Percentiles rank a stretch among this genome's conserved stretches.
phyloP scores from a whole-genome alignment of 1,140 invertebrate species.

The Drosophila yakuba region DNA sequence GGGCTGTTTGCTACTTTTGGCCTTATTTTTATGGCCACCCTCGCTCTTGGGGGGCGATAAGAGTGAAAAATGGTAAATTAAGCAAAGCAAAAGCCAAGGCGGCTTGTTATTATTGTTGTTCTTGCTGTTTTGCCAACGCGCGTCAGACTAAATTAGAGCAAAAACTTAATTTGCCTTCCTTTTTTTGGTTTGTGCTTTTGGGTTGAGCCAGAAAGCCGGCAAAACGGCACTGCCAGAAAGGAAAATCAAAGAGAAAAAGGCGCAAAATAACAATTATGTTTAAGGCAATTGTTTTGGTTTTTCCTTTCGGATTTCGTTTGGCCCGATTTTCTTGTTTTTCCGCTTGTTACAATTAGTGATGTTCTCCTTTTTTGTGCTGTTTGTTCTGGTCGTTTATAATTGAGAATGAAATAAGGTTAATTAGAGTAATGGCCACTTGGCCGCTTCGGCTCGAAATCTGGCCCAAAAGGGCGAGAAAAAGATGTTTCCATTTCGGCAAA shows the following conservation, averaged over 20 bases:
- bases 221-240: slow-evolving; percentile 38
- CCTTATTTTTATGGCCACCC: slow-evolving; percentile 73
- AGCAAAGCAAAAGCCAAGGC: slow-evolving; percentile 72
- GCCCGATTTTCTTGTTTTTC: slow-evolving; percentile 19
- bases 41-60: slow-evolving; percentile 64
- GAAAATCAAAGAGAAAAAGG: slow-evolving; percentile 71
- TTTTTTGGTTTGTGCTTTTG: neutral
- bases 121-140: slow-evolving; percentile 43
- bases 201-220: slow-evolving; percentile 73
- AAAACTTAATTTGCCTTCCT: slow-evolving; percentile 79
- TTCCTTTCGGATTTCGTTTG: slow-evolving; percentile 41
- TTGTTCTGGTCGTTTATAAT: slow-evolving; percentile 71
- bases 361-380: slow-evolving; percentile 37
- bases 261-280: slow-evolving; percentile 82
- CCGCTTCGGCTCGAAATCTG: slow-evolving; percentile 19
- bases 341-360: slow-evolving; percentile 58
- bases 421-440: slow-evolving; percentile 81
- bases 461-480: neutral
- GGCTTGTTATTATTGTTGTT: slow-evolving; percentile 58
- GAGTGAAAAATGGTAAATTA: slow-evolving; percentile 83
- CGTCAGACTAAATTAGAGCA: slow-evolving; percentile 82
- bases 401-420: slow-evolving; percentile 83
- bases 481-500: slow-evolving; percentile 69
- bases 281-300: slow-evolving; percentile 82
- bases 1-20: slow-evolving; percentile 32